These are phyloP conservation scores for Brevimyrus niger DNA, from an alignment of 2,113 vertebrate species.

Conservation along the genomic window DNA sequence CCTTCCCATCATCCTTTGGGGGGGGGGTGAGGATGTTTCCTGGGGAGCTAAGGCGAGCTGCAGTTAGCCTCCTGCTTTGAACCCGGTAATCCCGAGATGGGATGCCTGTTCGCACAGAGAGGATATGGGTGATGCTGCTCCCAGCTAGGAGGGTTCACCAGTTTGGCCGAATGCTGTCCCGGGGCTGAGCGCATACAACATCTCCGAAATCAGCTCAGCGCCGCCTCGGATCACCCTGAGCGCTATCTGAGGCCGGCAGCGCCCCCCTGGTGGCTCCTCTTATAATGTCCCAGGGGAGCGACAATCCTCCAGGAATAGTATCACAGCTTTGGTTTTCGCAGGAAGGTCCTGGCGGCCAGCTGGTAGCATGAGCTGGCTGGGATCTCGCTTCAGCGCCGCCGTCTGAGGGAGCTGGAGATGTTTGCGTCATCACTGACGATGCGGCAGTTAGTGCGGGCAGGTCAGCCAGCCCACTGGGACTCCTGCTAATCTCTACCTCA, in stretches of 20 bases:
- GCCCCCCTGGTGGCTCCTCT: not conserved
- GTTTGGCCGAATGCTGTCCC: not conserved
- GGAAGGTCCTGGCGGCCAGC: not conserved
- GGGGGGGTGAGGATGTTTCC: not conserved
- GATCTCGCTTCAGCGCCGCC: slow-evolving; percentile 23
- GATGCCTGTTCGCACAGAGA: not conserved
- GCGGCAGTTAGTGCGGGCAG: not conserved
- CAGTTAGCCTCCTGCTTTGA: not conserved
- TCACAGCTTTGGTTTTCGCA: not conserved
- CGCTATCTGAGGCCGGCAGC: not conserved
- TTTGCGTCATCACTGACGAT: slow-evolving; percentile 24
- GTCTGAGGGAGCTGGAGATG: slow-evolving; percentile 19
- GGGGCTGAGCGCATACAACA: not conserved
- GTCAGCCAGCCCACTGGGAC: not conserved
- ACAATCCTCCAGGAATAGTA: not conserved
- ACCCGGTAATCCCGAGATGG: not conserved
- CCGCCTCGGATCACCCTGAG: not conserved
- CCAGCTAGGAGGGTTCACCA: not conserved
- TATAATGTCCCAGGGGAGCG: not conserved
- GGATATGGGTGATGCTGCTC: not conserved
- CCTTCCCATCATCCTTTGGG: not conserved
- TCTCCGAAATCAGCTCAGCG: not conserved
- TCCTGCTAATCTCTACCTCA: not conserved
- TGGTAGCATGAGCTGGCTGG: not conserved
- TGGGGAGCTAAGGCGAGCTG: not conserved